phyloP scores from a whole-genome alignment of 2,113 vertebrate genomes.

The Cyprinus carpio region DNA sequence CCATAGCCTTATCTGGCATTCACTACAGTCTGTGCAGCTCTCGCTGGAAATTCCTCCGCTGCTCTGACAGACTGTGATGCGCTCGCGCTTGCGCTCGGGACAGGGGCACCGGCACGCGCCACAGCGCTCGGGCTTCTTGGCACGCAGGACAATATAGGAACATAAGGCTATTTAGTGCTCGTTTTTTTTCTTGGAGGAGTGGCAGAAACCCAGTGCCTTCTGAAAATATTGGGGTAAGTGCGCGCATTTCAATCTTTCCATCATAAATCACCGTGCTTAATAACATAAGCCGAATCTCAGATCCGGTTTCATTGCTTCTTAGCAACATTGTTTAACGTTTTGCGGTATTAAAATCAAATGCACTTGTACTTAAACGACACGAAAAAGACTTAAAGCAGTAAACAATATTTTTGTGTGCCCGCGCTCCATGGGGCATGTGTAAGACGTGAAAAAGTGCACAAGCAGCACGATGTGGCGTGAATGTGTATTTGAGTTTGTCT shows the following conservation, averaged over 20 bases:
- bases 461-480: neutral
- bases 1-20: neutral
- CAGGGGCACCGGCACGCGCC: slow-evolving; percentile 29
- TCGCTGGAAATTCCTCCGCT: slow-evolving; percentile 36
- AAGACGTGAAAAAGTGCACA: neutral
- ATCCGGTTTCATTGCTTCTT: neutral
- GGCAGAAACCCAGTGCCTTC: slow-evolving; percentile 1
- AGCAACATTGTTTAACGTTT: neutral
- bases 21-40: neutral
- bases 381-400: neutral
- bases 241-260: neutral
- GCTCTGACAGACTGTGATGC: slow-evolving; percentile 26
- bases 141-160: slow-evolving; percentile 24
- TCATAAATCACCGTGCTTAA: neutral
- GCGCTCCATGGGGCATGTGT: neutral
- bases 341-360: neutral
- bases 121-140: neutral
- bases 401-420: neutral
- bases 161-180: neutral
- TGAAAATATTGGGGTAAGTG: slow-evolving; percentile 33
- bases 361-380: neutral
- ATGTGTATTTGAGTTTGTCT: neutral
- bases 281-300: neutral
- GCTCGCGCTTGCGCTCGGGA: slow-evolving; percentile 43
- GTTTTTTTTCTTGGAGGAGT: neutral